A percentile compares a stretch with the other conserved stretches of the same genome.
Evolutionary conservation across 2,797 vertebrate genomes (phyloP).

Genomic region (Pangasius macronema): DNA sequence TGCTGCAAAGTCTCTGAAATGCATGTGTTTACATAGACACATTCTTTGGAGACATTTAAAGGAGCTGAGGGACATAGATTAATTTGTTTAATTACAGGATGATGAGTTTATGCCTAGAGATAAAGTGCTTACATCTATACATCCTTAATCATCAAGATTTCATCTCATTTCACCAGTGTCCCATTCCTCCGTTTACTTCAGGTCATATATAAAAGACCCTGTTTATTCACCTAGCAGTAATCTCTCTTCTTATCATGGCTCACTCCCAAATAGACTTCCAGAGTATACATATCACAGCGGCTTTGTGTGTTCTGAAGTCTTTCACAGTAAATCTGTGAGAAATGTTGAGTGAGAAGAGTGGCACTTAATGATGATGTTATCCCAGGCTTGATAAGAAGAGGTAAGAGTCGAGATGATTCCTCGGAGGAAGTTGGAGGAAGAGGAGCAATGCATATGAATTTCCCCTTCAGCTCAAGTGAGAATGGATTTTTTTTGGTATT

Average conservation of each 20-base stretch:
- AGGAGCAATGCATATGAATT: slow-evolving; percentile 54
- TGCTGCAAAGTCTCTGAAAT: slow-evolving; percentile 19
- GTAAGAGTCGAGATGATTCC: slow-evolving; percentile 38
- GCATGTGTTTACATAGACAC: slow-evolving; percentile 39
- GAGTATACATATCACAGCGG: slow-evolving; percentile 22
- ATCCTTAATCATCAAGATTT: slow-evolving; percentile 39
- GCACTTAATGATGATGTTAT: slow-evolving; percentile 57
- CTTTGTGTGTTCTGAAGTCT: slow-evolving; percentile 27
- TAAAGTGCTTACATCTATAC: slow-evolving; percentile 60
- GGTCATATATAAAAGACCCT: slow-evolving; percentile 8
- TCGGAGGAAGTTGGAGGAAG: slow-evolving; percentile 35
- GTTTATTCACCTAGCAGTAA: slow-evolving; percentile 10
- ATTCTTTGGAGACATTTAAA: slow-evolving; percentile 52
- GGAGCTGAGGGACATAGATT: slow-evolving; percentile 11
- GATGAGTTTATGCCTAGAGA: slow-evolving; percentile 54
- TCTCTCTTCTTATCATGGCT: slow-evolving; percentile 2
- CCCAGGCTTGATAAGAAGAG: slow-evolving; percentile 55
- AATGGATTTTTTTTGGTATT: slow-evolving; percentile 47
- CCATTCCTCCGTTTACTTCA: slow-evolving; percentile 34
- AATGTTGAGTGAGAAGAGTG: slow-evolving; percentile 48
- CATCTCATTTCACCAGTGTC: slow-evolving; percentile 28
- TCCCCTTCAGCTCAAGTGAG: slow-evolving; percentile 29
- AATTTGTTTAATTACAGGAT: slow-evolving; percentile 53
- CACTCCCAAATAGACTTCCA: slow-evolving; percentile 17
- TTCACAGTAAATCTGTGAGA: slow-evolving; percentile 44